Conservation (phyloP, 1,140 invertebrate genomes). For the Thrips palmi region DNA sequence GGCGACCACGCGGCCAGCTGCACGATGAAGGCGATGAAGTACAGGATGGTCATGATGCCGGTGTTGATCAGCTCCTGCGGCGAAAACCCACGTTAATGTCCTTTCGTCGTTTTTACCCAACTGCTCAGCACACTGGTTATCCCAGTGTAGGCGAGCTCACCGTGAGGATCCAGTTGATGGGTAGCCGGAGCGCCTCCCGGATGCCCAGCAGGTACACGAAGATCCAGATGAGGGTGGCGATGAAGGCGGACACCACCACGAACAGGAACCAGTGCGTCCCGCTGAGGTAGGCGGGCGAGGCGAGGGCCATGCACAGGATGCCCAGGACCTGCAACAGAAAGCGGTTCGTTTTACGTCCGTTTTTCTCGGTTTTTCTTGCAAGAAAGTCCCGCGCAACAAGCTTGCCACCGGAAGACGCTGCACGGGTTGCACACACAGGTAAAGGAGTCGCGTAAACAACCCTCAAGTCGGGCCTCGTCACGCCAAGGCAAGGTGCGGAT, state of each 20-base stretch:
- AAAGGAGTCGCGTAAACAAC: too few relatives aligned
- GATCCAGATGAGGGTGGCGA: conserved; percentile 60
- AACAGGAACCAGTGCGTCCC: conserved; percentile 68
- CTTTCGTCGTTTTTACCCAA: too few relatives aligned
- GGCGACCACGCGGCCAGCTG: conserved; percentile 42
- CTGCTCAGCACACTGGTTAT: too few relatives aligned
- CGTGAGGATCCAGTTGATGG: conserved; percentile 65
- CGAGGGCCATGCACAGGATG: conserved; percentile 60
- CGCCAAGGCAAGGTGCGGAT: too few relatives aligned
- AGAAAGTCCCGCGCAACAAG: too few relatives aligned
- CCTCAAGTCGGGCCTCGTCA: too few relatives aligned
- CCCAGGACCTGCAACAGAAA: conserved; percentile 51
- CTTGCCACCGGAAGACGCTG: too few relatives aligned
- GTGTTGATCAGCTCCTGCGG: conserved; percentile 66
- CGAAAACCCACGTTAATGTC: too few relatives aligned
- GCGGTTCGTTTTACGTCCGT: too few relatives aligned
- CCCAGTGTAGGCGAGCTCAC: conserved; percentile 39
- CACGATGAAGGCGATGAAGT: conserved; percentile 59
- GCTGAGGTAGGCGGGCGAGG: conserved; percentile 36
- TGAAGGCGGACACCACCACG: conserved; percentile 59
- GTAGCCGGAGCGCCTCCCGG: conserved; percentile 51
- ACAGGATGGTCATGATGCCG: conserved; percentile 43
- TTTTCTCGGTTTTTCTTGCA: too few relatives aligned
- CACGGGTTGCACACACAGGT: too few relatives aligned
- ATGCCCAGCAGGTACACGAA: conserved; percentile 62